Evolutionary conservation across 1,140 invertebrate genomes (phyloP).

Genomic region (Drosophila baimaii): DNA sequence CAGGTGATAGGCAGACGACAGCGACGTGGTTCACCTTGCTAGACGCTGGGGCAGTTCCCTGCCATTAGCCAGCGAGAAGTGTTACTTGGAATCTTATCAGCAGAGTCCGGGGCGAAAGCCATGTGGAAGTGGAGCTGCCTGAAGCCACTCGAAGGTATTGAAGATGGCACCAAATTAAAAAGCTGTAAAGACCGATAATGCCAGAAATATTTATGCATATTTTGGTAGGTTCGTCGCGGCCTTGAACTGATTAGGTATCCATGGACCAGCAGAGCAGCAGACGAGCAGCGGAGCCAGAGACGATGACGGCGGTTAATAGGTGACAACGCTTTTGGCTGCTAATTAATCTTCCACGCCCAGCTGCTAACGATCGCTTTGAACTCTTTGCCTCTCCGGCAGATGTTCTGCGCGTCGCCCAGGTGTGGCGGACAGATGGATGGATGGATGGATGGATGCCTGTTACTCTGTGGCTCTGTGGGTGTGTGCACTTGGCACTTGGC

Average conservation of each 20-base stretch:
- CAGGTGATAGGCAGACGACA: neutral
- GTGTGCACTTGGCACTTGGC: conserved; percentile 14
- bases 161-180: conserved; percentile 39
- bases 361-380: conserved; percentile 31
- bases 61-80: neutral
- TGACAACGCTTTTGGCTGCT: conserved; percentile 40
- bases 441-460: neutral
- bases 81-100: conserved; percentile 3
- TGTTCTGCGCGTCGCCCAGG: conserved; percentile 45
- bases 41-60: conserved; percentile 3
- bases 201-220: conserved; percentile 49
- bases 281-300: neutral
- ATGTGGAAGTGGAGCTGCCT: neutral
- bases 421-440: neutral
- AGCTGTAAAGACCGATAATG: conserved; percentile 33
- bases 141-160: conserved; percentile 3
- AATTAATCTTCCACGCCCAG: conserved; percentile 52
- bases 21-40: conserved; percentile 5
- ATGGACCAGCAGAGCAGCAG: conserved; percentile 1
- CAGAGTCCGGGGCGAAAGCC: neutral
- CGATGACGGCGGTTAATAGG: conserved; percentile 14
- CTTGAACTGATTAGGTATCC: conserved; percentile 70
- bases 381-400: conserved; percentile 34
- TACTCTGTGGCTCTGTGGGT: conserved; percentile 1
- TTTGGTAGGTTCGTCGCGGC: conserved; percentile 53